Conservation (phyloP, 2,888 invertebrate genomes). For the Baccha elongata region DNA sequence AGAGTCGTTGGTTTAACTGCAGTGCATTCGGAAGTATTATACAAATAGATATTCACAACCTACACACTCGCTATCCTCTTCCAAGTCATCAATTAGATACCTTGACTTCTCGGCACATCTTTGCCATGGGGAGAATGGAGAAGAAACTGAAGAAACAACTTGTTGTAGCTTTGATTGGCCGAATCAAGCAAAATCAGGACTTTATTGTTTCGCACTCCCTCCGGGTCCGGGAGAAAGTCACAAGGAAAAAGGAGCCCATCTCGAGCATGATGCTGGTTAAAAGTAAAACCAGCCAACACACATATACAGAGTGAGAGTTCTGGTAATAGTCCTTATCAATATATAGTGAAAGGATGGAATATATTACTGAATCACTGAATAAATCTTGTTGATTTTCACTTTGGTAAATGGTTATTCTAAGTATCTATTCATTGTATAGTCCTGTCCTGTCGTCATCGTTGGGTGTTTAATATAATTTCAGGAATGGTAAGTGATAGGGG, state of each 20-base stretch:
- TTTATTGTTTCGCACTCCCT: constrained; percentile 74
- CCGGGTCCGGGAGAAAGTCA: not conserved
- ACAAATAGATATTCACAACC: constrained; percentile 55
- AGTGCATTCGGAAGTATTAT: constrained; percentile 66
- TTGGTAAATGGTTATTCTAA: constrained; percentile 71
- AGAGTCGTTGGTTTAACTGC: constrained; percentile 52
- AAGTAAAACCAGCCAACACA: constrained; percentile 24
- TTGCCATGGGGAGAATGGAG: constrained; percentile 26
- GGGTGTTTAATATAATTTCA: constrained; percentile 44
- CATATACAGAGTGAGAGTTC: constrained; percentile 12
- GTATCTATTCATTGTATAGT: constrained; percentile 64
- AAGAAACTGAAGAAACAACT: constrained; percentile 54
- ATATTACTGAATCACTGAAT: constrained; percentile 71
- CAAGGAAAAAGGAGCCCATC: constrained; percentile 16
- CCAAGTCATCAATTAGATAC: constrained; percentile 65
- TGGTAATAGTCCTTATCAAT: constrained; percentile 33
- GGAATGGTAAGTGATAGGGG: constrained; percentile 3
- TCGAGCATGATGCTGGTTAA: constrained; percentile 54
- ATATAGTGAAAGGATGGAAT: constrained; percentile 50
- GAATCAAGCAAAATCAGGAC: constrained; percentile 82
- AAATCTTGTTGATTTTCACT: constrained; percentile 73
- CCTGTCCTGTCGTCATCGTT: constrained; percentile 47
- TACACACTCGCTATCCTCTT: constrained; percentile 45
- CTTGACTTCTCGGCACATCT: constrained; percentile 47
- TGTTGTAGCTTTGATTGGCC: constrained; percentile 80